Percentiles rank a stretch among this genome's conserved stretches.
Evolutionary conservation across 2,797 vertebrate species (phyloP).

Genomic region (Lutjanus argentimaculatus): DNA sequence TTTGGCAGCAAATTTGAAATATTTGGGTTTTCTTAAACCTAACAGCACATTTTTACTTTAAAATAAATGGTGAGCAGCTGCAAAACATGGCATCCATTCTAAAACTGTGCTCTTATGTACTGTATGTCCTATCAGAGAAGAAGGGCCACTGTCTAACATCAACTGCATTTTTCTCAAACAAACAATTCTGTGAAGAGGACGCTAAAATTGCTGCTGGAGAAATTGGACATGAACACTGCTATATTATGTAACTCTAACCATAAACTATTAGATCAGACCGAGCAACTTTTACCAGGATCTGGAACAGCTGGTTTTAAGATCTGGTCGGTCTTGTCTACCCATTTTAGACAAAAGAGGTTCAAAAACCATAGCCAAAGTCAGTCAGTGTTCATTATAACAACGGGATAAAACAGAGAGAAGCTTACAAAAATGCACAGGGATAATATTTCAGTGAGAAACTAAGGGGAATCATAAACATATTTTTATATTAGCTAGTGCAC

Average conservation of each 20-base stretch:
- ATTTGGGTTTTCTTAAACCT: not conserved
- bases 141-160: not conserved
- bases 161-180: not conserved
- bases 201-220: not conserved
- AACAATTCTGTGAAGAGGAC: not conserved
- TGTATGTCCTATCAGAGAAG: not conserved
- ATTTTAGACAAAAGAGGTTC: not conserved
- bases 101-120: not conserved
- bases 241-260: not conserved
- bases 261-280: conserved; percentile 3
- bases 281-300: not conserved
- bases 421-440: no score
- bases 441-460: no score
- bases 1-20: conserved; percentile 26
- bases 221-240: not conserved
- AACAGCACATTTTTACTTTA: conserved; percentile 12
- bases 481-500: no score
- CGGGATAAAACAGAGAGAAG: no score
- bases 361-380: no score
- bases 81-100: not conserved
- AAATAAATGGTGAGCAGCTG: conserved; percentile 24
- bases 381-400: no score
- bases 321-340: not conserved
- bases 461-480: no score
- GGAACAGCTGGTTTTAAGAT: not conserved